A percentile compares a stretch with the other conserved stretches of the same genome.
phyloP scores from a whole-genome alignment of 2,888 invertebrate species.

The Sphecodes monilicornis region DNA sequence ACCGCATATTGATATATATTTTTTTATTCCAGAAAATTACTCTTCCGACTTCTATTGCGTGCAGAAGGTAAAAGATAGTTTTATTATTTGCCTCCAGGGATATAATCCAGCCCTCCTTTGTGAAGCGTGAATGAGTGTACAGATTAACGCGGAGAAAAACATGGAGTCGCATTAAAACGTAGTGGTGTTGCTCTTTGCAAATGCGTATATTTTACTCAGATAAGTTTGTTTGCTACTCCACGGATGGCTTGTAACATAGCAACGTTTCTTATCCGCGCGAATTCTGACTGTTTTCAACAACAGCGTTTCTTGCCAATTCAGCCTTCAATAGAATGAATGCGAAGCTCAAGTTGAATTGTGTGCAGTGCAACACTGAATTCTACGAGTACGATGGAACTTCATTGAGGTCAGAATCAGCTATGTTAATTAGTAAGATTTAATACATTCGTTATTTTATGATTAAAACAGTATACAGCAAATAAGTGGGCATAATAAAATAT shows the following conservation, averaged over 20 bases:
- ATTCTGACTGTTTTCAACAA: constrained; percentile 15
- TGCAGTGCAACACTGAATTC: constrained; percentile 15
- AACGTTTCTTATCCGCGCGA: constrained; percentile 1
- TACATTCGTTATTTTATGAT: neutral
- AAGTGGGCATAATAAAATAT: too few species aligned
- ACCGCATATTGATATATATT: too few species aligned
- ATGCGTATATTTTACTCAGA: neutral
- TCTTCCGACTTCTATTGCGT: too few species aligned
- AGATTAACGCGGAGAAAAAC: constrained; percentile 1
- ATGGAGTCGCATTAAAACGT: neutral
- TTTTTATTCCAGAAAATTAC: too few species aligned
- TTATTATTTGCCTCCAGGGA: too few species aligned
- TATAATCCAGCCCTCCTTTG: neutral
- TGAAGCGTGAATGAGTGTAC: neutral
- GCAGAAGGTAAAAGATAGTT: too few species aligned
- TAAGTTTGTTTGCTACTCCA: neutral
- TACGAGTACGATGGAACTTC: constrained; percentile 22
- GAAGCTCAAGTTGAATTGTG: constrained; percentile 18
- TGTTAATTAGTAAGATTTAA: neutral
- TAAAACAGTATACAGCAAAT: too few species aligned
- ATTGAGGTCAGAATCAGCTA: neutral
- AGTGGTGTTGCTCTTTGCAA: neutral
- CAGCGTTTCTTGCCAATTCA: neutral
- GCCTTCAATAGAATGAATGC: constrained; percentile 5
- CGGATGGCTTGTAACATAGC: neutral